These are phyloP conservation scores for Cirrhinus molitorella DNA, from an alignment of 2,797 vertebrate species.

Conservation along the genomic window DNA sequence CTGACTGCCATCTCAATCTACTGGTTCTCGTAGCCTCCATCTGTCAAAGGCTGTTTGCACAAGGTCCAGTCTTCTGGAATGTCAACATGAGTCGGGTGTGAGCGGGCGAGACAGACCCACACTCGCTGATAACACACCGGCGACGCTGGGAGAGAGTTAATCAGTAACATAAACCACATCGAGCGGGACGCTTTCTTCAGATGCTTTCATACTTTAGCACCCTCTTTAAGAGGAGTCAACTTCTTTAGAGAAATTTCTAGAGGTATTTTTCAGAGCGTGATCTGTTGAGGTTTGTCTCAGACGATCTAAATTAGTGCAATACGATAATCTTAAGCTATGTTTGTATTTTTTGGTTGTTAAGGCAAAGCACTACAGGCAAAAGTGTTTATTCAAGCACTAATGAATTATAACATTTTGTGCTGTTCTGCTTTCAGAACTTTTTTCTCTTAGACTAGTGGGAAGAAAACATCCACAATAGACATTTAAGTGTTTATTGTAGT, in stretches of 20 bases:
- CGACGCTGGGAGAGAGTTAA: conserved; percentile 68
- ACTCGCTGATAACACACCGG: conserved; percentile 44
- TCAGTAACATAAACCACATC: conserved; percentile 56
- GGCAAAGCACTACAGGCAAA: too few species aligned
- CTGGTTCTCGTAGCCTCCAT: conserved; percentile 12
- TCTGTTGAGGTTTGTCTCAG: neutral
- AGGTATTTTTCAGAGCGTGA: neutral
- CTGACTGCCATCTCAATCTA: neutral
- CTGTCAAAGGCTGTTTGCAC: conserved; percentile 74
- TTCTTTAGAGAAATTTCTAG: neutral
- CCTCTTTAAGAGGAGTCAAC: neutral
- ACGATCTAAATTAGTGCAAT: neutral
- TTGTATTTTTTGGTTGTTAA: neutral
- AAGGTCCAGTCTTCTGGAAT: conserved; percentile 81
- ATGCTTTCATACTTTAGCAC: neutral
- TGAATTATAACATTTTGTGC: neutral
- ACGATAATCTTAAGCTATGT: neutral
- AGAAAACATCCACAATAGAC: neutral
- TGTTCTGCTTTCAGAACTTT: neutral
- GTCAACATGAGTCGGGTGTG: conserved; percentile 80
- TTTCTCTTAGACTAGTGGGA: neutral
- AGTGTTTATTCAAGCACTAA: neutral
- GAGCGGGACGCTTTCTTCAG: neutral
- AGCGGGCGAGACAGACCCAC: conserved; percentile 70
- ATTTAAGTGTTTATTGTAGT: neutral